Percentiles rank a stretch among this genome's conserved stretches.
These are phyloP conservation scores for Cheilosia soror DNA, from an alignment of 2,888 invertebrate genomes.

Conservation along the genomic window DNA sequence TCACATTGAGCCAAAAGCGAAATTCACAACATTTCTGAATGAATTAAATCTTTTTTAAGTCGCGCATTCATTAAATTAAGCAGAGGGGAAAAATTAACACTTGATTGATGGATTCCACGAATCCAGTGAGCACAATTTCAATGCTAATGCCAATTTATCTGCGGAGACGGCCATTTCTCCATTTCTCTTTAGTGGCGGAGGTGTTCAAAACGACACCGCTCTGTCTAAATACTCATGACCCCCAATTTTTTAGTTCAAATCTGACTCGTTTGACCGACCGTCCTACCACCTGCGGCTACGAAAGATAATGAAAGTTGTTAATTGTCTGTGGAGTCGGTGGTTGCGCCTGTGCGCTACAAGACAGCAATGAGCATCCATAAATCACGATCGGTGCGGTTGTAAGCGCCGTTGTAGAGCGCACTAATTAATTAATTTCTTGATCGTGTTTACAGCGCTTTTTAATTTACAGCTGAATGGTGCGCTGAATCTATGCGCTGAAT, in stretches of 20 bases:
- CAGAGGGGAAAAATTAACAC: constrained; percentile 25
- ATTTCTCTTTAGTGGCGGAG: constrained; percentile 4
- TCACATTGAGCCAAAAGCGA: constrained; percentile 17
- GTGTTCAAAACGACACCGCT: constrained; percentile 4
- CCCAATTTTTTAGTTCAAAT: constrained; percentile 21
- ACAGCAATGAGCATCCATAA: constrained; percentile 43
- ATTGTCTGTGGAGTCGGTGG: constrained; percentile 45
- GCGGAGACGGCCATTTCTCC: neutral
- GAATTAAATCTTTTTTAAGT: constrained; percentile 35
- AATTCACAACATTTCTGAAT: constrained; percentile 37
- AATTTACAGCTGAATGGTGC: constrained; percentile 47
- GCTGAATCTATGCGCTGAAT: constrained; percentile 23
- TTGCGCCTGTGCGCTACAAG: neutral
- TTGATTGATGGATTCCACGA: constrained; percentile 52
- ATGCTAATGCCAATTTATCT: constrained; percentile 21
- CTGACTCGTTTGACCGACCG: constrained; percentile 6
- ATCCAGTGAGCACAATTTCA: neutral
- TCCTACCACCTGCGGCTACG: constrained; percentile 32
- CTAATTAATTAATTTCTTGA: constrained; percentile 40
- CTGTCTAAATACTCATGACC: constrained; percentile 58
- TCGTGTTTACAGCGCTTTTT: constrained; percentile 25
- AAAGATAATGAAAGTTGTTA: constrained; percentile 61
- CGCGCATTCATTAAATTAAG: neutral
- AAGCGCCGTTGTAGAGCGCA: constrained; percentile 31
- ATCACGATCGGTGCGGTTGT: constrained; percentile 50